Conservation (phyloP, 2,888 invertebrate species). For the Itoplectis maculator region DNA sequence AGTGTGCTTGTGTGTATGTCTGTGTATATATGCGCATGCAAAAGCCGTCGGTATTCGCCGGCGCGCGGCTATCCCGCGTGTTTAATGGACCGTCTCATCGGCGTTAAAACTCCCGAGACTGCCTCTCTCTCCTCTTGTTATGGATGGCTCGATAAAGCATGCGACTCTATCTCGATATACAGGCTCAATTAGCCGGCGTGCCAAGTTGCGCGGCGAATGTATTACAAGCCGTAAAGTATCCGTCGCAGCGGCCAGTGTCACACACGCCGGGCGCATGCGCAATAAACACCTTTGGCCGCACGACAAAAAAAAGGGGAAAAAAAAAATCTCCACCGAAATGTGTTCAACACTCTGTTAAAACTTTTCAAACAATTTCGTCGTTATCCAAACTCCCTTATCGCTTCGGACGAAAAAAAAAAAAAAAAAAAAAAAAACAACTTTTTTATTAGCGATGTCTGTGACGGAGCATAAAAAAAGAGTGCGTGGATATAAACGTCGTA, state of each 20-base stretch:
- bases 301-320: constrained; percentile 5
- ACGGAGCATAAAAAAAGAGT: constrained; percentile 29
- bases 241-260: background rate
- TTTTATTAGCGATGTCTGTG: constrained; percentile 4
- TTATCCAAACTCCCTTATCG: constrained; percentile 36
- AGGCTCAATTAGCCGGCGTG: constrained; percentile 80
- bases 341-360: constrained; percentile 30
- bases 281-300: constrained; percentile 29
- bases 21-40: too few species aligned
- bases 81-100: constrained; percentile 72
- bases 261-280: constrained; percentile 13
- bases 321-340: constrained; percentile 13
- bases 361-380: constrained; percentile 25
- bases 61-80: constrained; percentile 47
- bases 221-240: constrained; percentile 45
- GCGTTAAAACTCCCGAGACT: constrained; percentile 60
- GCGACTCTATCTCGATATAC: constrained; percentile 77
- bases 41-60: constrained; percentile 17
- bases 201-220: constrained; percentile 72
- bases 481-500: constrained; percentile 33
- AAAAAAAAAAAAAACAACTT: background rate
- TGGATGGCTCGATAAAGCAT: constrained; percentile 80
- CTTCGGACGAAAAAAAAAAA: background rate
- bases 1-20: too few species aligned
- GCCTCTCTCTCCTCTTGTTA: constrained; percentile 77